Percentiles rank a stretch among this genome's conserved stretches.
Evolutionary conservation across 2,888 invertebrate genomes (phyloP).

Genomic region (Prosapia bicincta): DNA sequence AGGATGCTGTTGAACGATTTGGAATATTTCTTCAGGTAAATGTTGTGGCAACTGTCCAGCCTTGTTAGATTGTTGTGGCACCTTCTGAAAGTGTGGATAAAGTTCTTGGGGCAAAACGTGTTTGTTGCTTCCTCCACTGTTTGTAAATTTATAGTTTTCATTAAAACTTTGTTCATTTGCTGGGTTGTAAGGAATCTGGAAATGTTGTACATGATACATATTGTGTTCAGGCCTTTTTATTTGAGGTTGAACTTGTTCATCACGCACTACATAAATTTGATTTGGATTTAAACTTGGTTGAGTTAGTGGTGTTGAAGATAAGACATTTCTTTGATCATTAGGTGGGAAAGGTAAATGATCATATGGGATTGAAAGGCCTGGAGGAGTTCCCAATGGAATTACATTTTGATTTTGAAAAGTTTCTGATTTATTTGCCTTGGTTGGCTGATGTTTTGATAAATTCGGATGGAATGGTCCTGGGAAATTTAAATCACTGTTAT

Average conservation of each 20-base stretch:
- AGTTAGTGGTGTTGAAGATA: neutral
- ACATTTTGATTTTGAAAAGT: conserved; percentile 38
- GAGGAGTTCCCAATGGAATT: neutral
- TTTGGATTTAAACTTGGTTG: conserved; percentile 4
- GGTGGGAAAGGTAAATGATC: conserved; percentile 7
- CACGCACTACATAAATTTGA: conserved; percentile 14
- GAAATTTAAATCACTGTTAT: neutral
- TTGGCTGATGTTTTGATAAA: conserved; percentile 23
- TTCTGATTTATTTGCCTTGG: neutral
- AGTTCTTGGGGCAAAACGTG: conserved; percentile 20
- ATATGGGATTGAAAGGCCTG: neutral
- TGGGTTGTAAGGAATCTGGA: conserved; percentile 17
- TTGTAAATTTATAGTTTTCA: neutral
- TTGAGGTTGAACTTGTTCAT: conserved; percentile 7
- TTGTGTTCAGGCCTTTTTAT: conserved; percentile 3
- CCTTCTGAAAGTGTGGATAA: conserved; percentile 22
- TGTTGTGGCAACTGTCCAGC: conserved; percentile 13
- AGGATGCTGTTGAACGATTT: conserved; percentile 23
- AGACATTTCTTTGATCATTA: neutral
- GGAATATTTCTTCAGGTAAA: conserved; percentile 27
- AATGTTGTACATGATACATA: conserved; percentile 17
- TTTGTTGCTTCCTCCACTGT: conserved; percentile 3
- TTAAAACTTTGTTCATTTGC: neutral
- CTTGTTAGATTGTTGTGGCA: conserved; percentile 14
- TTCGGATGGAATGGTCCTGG: conserved; percentile 2